These are phyloP conservation scores for Vanacampus margaritifer DNA, from an alignment of 2,113 vertebrate species.

Conservation along the genomic window DNA sequence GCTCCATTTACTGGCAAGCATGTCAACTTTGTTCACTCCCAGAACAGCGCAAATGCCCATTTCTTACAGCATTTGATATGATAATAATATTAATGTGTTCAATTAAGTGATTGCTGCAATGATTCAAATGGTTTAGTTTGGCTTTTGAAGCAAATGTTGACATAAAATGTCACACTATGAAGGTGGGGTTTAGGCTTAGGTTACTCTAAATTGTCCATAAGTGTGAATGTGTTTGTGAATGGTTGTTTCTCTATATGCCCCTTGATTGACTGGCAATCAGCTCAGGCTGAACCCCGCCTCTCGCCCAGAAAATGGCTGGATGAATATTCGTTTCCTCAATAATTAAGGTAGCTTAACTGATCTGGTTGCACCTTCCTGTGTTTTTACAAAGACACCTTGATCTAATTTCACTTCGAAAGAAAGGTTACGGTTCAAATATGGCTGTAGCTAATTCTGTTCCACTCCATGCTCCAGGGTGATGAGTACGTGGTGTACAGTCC, in stretches of 20 bases:
- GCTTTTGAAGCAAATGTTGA: too few species aligned
- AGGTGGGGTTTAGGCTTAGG: neutral
- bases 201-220: neutral
- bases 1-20: too few species aligned
- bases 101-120: too few species aligned
- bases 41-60: too few species aligned
- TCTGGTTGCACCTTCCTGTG: neutral
- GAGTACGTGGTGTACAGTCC: slow-evolving; percentile 85
- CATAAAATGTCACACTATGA: too few species aligned
- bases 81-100: too few species aligned
- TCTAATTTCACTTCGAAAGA: neutral
- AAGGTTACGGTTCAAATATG: neutral
- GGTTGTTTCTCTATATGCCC: neutral
- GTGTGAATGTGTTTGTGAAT: neutral
- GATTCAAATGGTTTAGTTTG: too few species aligned
- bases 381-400: neutral
- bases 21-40: too few species aligned
- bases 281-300: neutral
- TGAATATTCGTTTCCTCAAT: neutral
- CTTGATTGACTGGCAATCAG: too few species aligned
- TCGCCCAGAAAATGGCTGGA: neutral
- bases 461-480: slow-evolving; percentile 72
- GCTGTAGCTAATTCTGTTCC: neutral
- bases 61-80: too few species aligned
- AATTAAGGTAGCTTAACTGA: neutral